Percentiles rank a stretch among this genome's conserved stretches.
phyloP scores from a whole-genome alignment of 2,797 vertebrate genomes.

The Falco concolor region DNA sequence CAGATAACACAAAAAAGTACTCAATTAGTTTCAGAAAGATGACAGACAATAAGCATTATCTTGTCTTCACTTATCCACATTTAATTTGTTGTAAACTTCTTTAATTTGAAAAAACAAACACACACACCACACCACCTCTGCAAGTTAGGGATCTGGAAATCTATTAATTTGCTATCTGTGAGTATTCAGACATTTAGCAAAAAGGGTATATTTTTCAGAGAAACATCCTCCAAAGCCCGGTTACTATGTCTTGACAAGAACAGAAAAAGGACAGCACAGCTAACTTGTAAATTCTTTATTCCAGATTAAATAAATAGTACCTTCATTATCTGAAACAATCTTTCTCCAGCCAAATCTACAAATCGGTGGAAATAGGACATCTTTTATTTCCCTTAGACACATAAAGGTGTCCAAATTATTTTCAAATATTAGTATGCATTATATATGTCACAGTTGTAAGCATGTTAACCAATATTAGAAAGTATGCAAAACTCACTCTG shows the following conservation, averaged over 20 bases:
- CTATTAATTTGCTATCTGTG: rapidly evolving
- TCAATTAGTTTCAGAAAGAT: not conserved
- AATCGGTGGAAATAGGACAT: too few relatives aligned
- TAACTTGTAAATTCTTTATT: not conserved
- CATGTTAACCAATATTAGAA: not conserved
- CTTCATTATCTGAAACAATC: too few relatives aligned
- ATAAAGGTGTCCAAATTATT: not conserved
- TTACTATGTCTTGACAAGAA: not conserved
- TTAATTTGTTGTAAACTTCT: not conserved
- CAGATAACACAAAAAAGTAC: not conserved
- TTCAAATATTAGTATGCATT: not conserved
- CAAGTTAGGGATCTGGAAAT: not conserved
- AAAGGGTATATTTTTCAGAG: not conserved
- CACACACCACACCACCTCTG: not conserved
- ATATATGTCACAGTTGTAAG: rapidly evolving
- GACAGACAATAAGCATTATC: not conserved
- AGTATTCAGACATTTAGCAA: not conserved
- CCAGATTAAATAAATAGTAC: not conserved
- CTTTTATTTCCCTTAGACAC: not conserved
- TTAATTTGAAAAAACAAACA: not conserved
- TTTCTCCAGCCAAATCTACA: not conserved
- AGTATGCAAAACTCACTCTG: not conserved
- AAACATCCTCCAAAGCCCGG: not conserved
- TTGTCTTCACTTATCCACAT: not conserved
- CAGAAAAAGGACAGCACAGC: not conserved